phyloP scores from a whole-genome alignment of 2,888 invertebrate species.

The Nesidiocoris tenuis region DNA sequence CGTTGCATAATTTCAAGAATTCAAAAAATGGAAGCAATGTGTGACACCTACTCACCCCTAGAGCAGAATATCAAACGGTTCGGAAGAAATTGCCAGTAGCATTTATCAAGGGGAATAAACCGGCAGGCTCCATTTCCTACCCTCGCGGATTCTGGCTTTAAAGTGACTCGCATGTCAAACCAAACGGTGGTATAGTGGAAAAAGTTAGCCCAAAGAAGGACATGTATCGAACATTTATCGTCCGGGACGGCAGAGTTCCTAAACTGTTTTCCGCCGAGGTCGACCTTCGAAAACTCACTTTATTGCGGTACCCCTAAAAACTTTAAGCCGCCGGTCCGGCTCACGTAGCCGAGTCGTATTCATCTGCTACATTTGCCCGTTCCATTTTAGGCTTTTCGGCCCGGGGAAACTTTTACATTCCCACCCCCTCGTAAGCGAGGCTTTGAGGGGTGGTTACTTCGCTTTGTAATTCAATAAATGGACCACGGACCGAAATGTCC shows the following conservation, averaged over 20 bases:
- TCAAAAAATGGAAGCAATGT: no score
- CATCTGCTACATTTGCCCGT: background rate
- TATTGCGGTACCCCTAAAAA: background rate
- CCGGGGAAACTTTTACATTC: background rate
- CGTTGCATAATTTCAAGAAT: no score
- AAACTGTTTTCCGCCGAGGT: background rate
- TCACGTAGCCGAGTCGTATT: background rate
- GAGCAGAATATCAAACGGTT: no score
- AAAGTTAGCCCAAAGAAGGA: background rate
- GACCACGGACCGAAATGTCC: background rate
- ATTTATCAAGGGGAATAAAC: no score
- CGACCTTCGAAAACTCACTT: background rate
- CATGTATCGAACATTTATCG: background rate
- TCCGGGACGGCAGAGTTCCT: background rate
- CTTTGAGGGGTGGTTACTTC: background rate
- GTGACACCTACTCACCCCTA: no score
- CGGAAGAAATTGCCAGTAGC: no score
- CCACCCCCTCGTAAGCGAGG: no score
- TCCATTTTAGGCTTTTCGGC: background rate
- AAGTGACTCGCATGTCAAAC: no score
- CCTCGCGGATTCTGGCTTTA: no score
- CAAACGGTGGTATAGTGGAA: no score
- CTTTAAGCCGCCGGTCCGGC: background rate
- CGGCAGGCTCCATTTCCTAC: no score
- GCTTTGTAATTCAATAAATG: background rate